A percentile compares a stretch with the other conserved stretches of the same genome.
phyloP scores from a whole-genome alignment of 2,888 invertebrate genomes.

The Thecocarcelia acutangulata region DNA sequence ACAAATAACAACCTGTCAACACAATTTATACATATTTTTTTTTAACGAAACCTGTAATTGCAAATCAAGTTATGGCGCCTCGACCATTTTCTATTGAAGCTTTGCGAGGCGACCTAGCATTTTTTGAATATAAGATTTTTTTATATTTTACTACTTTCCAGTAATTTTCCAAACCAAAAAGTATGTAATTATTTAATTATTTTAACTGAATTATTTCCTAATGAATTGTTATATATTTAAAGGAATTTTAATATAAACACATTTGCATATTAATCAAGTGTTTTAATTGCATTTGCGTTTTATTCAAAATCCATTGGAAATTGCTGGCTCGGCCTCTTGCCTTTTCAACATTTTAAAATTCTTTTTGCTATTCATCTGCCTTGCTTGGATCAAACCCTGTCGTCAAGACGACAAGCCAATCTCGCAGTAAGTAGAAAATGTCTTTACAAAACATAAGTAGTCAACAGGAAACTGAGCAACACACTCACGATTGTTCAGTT shows the following conservation, averaged over 20 bases:
- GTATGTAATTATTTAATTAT: constrained; percentile 1
- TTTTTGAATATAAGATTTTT: not conserved
- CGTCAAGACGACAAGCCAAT: not conserved
- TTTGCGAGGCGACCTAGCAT: not conserved
- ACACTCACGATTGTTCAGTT: not conserved
- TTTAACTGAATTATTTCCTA: not conserved
- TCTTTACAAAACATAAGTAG: not conserved
- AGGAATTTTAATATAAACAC: not conserved
- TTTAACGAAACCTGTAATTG: not conserved
- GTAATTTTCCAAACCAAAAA: constrained; percentile 5
- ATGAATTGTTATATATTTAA: constrained; percentile 3
- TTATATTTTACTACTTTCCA: not conserved
- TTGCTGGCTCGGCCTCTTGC: constrained; percentile 2
- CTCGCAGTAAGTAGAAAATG: constrained; percentile 24
- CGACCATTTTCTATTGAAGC: not conserved
- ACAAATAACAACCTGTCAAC: not conserved
- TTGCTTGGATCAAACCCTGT: not conserved
- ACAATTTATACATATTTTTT: not conserved
- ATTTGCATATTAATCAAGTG: constrained; percentile 1
- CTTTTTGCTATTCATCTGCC: constrained; percentile 3
- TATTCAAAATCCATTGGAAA: constrained; percentile 11
- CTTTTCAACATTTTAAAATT: constrained; percentile 22
- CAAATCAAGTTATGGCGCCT: not conserved
- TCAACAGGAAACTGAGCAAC: not conserved
- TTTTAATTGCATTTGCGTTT: constrained; percentile 4